phyloP scores from a whole-genome alignment of 2,888 invertebrate species.

The Lithophane semibrunnea region DNA sequence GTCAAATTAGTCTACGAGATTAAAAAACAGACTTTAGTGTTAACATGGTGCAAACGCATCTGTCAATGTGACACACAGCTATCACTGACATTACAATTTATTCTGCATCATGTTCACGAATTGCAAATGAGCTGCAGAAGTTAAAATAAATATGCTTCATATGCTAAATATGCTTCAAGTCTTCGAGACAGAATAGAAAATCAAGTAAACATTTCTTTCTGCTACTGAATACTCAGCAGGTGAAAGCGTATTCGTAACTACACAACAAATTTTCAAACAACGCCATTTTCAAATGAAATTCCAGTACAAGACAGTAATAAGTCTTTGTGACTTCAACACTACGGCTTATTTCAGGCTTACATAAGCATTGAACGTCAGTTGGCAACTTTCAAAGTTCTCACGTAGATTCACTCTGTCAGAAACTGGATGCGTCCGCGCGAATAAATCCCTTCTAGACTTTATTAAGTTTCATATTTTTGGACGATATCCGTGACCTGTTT shows the following conservation, averaged over 20 bases:
- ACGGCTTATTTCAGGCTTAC: conserved; percentile 3
- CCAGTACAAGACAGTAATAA: background rate
- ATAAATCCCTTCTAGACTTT: conserved; percentile 74
- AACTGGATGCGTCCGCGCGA: conserved; percentile 63
- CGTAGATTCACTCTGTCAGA: conserved; percentile 64
- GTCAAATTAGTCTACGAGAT: no score
- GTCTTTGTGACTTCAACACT: background rate
- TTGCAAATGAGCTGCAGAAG: background rate
- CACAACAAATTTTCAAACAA: background rate
- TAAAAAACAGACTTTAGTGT: no score
- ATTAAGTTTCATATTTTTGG: conserved; percentile 71
- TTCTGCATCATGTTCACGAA: background rate
- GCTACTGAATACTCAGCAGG: background rate
- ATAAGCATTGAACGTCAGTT: conserved; percentile 33
- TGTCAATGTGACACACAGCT: conserved; percentile 18
- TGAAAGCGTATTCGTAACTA: no score
- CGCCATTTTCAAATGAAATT: conserved; percentile 1
- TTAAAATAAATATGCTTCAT: background rate
- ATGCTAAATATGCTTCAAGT: background rate
- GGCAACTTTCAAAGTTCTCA: conserved; percentile 61
- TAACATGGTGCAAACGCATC: no score
- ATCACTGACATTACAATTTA: background rate
- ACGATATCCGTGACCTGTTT: conserved; percentile 69
- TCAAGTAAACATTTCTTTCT: background rate
- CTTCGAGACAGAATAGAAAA: background rate